Base-by-base conservation (phyloP, 2,888 invertebrate species). In the Kryphioiulus occultus region DNA sequence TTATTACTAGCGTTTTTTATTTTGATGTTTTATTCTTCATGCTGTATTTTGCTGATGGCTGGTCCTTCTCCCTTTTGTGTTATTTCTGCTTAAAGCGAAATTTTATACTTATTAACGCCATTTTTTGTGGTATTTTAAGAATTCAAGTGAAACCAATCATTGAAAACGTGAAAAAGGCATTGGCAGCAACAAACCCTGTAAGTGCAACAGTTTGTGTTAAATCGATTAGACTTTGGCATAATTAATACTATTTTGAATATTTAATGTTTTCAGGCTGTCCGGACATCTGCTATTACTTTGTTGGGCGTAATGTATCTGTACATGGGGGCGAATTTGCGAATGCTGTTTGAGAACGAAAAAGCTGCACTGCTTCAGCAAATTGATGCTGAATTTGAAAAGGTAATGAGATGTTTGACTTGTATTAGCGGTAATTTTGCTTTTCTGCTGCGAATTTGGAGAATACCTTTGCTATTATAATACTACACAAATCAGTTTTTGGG, bases 281-380 rank as follows among this genome's bases (percentile, higher is more conserved):
- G 98, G 0, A 95, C 95, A 0, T 94, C 97, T 0, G 95, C 95
- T 0, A 95, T 98, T 19, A 93, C 94, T 39, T 93, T 96, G 90
- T 92, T 96, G 0, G 96, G 97, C 0, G 94, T 95, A 0, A 93
- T 98, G 90, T 96, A 96, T 85, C 92, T 97, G 90, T 97, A 95
- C 91, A 95, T 96, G 93, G 97, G 98, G 0, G 94, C 95, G 19
- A 93, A 94, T 0, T 91, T 97, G 0, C 93, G 96, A 89, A 94
- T 94, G 90, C 95, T 96, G 91, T 97, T 98, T 90, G 97, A 97
- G 90, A 94, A 94, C 89, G 98, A 98, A 91, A 98, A 98, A 91
- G 94, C 96, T 0, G 95, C 96, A 0, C 92, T 98, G 0, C 94
- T 95, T 85, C 96, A 96, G 90, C 95, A 96, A 91, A 96, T 98